Conservation (phyloP, 2,888 invertebrate species). For the Argynnis bischoffii region DNA sequence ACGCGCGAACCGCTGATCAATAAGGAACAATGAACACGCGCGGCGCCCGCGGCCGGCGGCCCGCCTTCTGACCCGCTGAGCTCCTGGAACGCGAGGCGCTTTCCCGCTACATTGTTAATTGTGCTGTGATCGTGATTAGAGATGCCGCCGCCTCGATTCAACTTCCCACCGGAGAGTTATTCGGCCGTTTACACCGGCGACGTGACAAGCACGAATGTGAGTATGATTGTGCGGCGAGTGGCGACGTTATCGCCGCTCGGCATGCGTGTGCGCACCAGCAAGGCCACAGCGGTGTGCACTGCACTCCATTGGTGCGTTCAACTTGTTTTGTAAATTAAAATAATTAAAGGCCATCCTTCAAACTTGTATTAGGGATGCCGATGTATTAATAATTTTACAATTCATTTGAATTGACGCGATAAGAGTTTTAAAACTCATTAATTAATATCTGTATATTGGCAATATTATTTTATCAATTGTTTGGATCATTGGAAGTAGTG, state of each 20-base stretch:
- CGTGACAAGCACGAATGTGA: constrained; percentile 65
- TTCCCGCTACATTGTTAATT: constrained; percentile 2
- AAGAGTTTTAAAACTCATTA: too few species aligned
- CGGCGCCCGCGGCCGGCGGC: constrained; percentile 47
- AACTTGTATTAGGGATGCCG: neutral
- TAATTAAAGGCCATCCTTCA: constrained; percentile 2
- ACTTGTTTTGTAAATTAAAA: constrained; percentile 49
- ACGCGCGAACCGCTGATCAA: constrained; percentile 52
- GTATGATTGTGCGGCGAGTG: constrained; percentile 54
- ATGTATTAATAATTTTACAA: constrained; percentile 1
- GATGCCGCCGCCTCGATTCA: constrained; percentile 65
- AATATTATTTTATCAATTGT: too few species aligned
- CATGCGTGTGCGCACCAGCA: constrained; percentile 61
- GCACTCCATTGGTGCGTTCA: constrained; percentile 65
- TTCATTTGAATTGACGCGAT: neutral
- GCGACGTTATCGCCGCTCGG: constrained; percentile 55
- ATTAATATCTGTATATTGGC: too few species aligned
- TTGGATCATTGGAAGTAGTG: too few species aligned
- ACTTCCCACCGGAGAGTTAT: constrained; percentile 74
- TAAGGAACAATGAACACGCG: constrained; percentile 61
- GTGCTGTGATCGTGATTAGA: constrained; percentile 50
- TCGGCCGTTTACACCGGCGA: constrained; percentile 69
- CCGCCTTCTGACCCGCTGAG: constrained; percentile 47
- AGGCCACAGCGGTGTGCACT: constrained; percentile 56
- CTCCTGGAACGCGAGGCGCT: constrained; percentile 29